These are phyloP conservation scores for Candoia aspera DNA, from an alignment of 2,113 vertebrate genomes.

Conservation along the genomic window DNA sequence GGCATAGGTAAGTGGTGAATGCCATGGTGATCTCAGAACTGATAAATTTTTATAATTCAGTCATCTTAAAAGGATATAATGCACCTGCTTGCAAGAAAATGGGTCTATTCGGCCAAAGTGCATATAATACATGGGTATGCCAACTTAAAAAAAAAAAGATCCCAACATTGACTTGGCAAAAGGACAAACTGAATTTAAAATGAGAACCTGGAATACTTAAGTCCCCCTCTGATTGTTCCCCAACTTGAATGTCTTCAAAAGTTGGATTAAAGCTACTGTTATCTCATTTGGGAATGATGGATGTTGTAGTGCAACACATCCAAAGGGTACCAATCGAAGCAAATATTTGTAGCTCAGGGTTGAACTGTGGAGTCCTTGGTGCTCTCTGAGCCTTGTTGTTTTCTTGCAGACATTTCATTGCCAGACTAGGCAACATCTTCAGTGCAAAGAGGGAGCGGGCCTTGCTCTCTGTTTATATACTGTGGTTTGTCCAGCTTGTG, in stretches of 20 bases:
- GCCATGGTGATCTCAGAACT: not conserved
- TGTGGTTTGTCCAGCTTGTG: no score
- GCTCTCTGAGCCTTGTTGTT: no score
- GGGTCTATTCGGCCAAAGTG: not conserved
- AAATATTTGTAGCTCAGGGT: no score
- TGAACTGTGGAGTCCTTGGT: no score
- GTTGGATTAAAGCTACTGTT: not conserved
- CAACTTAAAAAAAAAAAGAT: not conserved
- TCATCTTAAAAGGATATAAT: not conserved
- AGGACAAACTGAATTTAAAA: not conserved
- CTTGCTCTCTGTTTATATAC: no score
- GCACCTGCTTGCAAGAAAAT: not conserved
- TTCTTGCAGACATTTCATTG: no score
- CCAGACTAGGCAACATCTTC: no score
- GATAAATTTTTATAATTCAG: not conserved
- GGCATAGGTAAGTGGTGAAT: slow-evolving; percentile 74
- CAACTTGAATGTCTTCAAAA: not conserved
- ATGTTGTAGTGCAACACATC: not conserved
- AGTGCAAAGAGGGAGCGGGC: no score
- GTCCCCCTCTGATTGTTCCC: not conserved
- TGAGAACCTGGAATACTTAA: not conserved
- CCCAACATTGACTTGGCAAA: not conserved
- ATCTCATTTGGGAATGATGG: not conserved
- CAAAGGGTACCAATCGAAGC: no score
- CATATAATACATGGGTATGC: not conserved